phyloP scores from a whole-genome alignment of 2,797 vertebrate genomes.

The Prionace glauca region DNA sequence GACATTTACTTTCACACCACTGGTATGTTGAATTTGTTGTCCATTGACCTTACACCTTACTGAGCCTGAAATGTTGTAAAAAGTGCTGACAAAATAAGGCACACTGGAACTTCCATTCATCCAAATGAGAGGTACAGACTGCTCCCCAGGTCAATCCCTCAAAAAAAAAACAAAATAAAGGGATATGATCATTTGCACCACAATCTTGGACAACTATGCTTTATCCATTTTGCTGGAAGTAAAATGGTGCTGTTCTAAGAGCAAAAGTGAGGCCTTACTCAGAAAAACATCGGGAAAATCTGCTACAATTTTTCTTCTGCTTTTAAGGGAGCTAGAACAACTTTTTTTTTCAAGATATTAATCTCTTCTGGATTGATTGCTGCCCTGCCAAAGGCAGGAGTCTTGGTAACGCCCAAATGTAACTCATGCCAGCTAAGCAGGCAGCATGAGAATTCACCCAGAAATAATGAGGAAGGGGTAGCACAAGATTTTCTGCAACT shows the following conservation, averaged over 20 bases:
- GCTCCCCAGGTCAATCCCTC: background rate
- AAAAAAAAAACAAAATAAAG: too few relatives aligned
- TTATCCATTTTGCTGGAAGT: background rate
- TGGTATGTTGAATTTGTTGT: background rate
- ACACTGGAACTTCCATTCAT: background rate
- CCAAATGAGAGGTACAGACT: background rate
- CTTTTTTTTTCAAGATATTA: background rate
- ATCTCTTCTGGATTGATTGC: background rate
- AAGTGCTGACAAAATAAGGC: background rate
- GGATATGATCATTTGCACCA: background rate
- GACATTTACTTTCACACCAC: background rate
- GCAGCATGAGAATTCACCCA: too few relatives aligned
- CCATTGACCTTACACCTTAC: background rate
- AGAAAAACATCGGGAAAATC: background rate
- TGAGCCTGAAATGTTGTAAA: background rate
- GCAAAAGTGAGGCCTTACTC: background rate
- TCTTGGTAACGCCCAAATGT: background rate
- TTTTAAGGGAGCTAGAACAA: background rate
- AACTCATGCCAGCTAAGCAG: background rate
- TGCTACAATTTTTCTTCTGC: background rate
- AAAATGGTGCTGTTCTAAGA: background rate
- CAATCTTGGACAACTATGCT: background rate
- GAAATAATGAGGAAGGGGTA: background rate
- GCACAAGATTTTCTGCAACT: background rate
- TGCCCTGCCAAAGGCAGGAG: background rate